Evolutionary conservation across 2,888 invertebrate species (phyloP), one percentile per base, ranked within the genome.

Genomic region (Cybosia mesomella): DNA sequence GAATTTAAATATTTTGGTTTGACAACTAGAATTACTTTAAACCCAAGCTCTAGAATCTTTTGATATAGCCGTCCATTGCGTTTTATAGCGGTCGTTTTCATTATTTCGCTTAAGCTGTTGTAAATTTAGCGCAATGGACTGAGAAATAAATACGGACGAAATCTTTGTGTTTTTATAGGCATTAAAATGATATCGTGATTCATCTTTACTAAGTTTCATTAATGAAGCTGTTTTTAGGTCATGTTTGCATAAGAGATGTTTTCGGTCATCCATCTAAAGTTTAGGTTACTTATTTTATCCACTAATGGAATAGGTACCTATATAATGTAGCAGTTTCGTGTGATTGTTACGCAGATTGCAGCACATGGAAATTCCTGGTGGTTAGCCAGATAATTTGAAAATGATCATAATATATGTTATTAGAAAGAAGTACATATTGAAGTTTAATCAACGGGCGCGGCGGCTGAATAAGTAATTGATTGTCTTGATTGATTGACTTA

Each of bases 281-380:
- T 72, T 73, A 75, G 73, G 74, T 77, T 64, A 70, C 72, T 77
- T 72, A 74, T 77, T 79, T 79, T 81, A 81, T 76, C 76, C 74
- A 10, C 61, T 84, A 78, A 83, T 83, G 80, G 79, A 83, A 80
- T 77, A 83, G 76, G 74, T 81, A 61, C 70, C 49, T 34, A 62
- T 68, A 49, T 49, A 68, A 5, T 28, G 5, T 28, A 28, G 28
- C 3, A 34, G 61, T 67, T 28, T 65, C 28, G 43, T 32, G 59
- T 59, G 43, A 62, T n/a, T 53, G 54, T 10, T 43, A 61, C 34
- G 21, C 43, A 65, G 28, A 65, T 59, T 15, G 39, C 34, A 21
- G 7, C 59, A 21, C 22, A 39, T 34, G 10, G 36, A 11, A 39
- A 11, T 39, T 22, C 18, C 53, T 5, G 22, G 64, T 34, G 34